These are phyloP conservation scores for Vulpes vulpes DNA, from an alignment of 2,113 vertebrate genomes.

Conservation along the genomic window DNA sequence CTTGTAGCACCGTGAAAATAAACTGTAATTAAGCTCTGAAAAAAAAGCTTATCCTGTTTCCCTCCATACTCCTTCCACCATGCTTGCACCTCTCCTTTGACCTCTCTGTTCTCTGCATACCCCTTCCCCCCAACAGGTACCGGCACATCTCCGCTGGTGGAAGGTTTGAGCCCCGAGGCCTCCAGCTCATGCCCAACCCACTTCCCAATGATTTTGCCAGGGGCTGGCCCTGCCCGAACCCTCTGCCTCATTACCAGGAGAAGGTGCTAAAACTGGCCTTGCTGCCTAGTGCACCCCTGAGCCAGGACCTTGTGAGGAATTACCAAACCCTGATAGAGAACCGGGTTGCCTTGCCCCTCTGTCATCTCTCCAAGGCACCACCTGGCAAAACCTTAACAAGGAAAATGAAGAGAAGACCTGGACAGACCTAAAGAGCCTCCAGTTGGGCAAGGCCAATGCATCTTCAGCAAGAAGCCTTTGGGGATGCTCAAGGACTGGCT, in stretches of 20 bases:
- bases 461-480: background rate
- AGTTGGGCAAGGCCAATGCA: background rate
- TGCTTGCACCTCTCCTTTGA: background rate
- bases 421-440: background rate
- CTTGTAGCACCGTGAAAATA: conserved; percentile 54
- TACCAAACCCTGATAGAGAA: conserved; percentile 57
- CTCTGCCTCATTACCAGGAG: conserved; percentile 68
- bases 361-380: background rate
- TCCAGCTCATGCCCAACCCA: conserved; percentile 54
- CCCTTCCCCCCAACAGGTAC: conserved; percentile 42
- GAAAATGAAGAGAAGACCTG: background rate
- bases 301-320: conserved; percentile 62
- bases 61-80: background rate
- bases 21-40: conserved; percentile 29
- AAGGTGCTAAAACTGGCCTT: conserved; percentile 45
- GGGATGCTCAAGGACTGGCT: background rate
- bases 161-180: background rate
- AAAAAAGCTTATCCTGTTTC: background rate
- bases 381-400: background rate
- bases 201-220: background rate
- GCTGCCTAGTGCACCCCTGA: conserved; percentile 51
- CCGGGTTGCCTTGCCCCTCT: background rate
- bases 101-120: background rate
- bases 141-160: conserved; percentile 34
- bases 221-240: conserved; percentile 71